These are phyloP conservation scores for Aurelia coerulea DNA, from an alignment of 30 jellyfish, hydroid and myxozoan genomes.

Conservation along the genomic window DNA sequence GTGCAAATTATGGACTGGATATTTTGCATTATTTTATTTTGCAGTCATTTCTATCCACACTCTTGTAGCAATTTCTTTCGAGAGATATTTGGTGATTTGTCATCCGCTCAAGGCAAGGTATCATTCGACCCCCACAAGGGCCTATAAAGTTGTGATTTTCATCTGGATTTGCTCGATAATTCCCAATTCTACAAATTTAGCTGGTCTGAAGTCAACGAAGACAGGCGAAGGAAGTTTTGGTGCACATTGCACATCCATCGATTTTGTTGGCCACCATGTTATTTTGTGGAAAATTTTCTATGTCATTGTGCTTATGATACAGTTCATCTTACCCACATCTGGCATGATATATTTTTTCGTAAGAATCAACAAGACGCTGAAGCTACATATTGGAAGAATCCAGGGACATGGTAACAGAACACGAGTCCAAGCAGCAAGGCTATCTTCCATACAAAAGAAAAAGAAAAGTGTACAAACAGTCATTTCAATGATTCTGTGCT, in stretches of 20 bases:
- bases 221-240: conserved; percentile 33
- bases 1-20: conserved; percentile 55
- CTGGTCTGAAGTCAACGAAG: conserved; percentile 27
- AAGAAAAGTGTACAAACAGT: conserved; percentile 53
- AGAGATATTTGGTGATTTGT: conserved; percentile 50
- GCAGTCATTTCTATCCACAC: conserved; percentile 50
- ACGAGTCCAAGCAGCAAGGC: not conserved
- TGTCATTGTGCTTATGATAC: conserved; percentile 29
- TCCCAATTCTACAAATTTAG: conserved; percentile 14
- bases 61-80: conserved; percentile 39
- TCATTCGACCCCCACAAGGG: conserved; percentile 28
- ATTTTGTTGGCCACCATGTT: not conserved
- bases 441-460: conserved; percentile 2
- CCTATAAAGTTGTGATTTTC: conserved; percentile 5
- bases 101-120: conserved; percentile 41
- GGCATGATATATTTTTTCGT: conserved; percentile 37
- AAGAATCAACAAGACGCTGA: conserved; percentile 11
- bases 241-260: conserved; percentile 52
- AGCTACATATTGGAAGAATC: not conserved
- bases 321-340: conserved; percentile 42
- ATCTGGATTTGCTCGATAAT: conserved; percentile 38
- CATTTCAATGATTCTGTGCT: conserved; percentile 22
- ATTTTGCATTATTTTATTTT: conserved; percentile 32
- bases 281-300: not conserved
- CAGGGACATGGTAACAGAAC: not conserved